Evolutionary conservation across 35 echinoderm and acorn worm species (phyloP), one percentile per base, ranked within the genome.

Genomic region (Apostichopus parvimensis): DNA sequence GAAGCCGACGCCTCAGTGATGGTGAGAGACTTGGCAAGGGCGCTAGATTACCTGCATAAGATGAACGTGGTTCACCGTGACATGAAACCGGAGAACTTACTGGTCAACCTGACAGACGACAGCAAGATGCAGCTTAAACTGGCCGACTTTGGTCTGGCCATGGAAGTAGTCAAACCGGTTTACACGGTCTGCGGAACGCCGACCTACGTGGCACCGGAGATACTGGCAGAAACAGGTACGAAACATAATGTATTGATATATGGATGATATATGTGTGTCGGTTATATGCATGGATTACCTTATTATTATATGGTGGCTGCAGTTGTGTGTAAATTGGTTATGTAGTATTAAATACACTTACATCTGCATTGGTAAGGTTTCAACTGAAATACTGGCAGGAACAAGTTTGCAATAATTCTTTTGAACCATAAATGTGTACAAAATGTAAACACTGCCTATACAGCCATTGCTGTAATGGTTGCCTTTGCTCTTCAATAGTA

Each of bases 151-250:
- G 97, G 97, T n/a, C 77, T 99, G 56, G 97, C 97, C 5, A 99
- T 99, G 97, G 97, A 99, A 81, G 97, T 99, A 6, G 86, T 92
- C 54, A 86, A 88, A 92, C 97, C 97, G 9, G 94, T 99, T 17
- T 96, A 87, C 68, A 99, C 97, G 15, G 97, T 99, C 6, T 99
- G 97, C 96, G 97, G 96, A 0, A 95, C 94, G 68, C 95, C 95
- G 5, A 96, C 97, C 18, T 99, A 99, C 92, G 97, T 99, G n/a
- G 97, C 97, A 23, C 97, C 97, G 61, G 97, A 99, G 91, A 99
- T 99, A 77, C 93, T 99, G 17, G 95, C 95, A 88, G 97, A 98
- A 92, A 98, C 94, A 89, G 97, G 97, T 98, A 94, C 85, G 83
- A 26, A 85, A 82, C 8, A 0, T 75, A 2, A n/a, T n/a, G n/a